A percentile compares a stretch with the other conserved stretches of the same genome.
Evolutionary conservation across 2,797 vertebrate species (phyloP).

Genomic region (Molossus alvarezi): DNA sequence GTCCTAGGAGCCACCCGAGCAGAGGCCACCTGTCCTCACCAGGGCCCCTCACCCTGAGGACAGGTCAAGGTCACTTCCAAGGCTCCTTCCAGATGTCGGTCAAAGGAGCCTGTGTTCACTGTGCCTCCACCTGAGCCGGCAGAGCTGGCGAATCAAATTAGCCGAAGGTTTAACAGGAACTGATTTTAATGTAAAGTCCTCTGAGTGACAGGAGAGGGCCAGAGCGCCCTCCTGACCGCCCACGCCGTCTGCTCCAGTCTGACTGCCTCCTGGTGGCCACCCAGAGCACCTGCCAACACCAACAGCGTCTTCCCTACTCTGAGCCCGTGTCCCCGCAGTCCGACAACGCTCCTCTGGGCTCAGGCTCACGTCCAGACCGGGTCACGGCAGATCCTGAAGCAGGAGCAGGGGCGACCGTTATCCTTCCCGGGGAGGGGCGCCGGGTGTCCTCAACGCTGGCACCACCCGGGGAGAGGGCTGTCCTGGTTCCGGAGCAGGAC

Average conservation of each 20-base stretch:
- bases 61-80: neutral
- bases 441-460: fast-evolving
- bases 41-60: fast-evolving
- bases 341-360: neutral
- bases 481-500: fast-evolving
- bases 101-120: neutral
- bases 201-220: constrained; percentile 24
- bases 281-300: neutral
- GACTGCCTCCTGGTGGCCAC: neutral
- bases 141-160: constrained; percentile 53
- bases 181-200: constrained; percentile 82
- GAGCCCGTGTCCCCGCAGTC: fast-evolving
- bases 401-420: fast-evolving
- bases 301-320: neutral
- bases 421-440: neutral
- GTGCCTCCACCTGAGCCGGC: neutral
- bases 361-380: neutral
- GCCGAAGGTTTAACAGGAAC: constrained; percentile 69
- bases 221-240: neutral
- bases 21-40: neutral
- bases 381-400: neutral
- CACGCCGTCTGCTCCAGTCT: fast-evolving
- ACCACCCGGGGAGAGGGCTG: fast-evolving
- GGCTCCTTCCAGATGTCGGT: neutral
- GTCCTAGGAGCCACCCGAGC: neutral